Evolutionary conservation across 1,140 invertebrate genomes (phyloP).

Genomic region (Magallana gigas): DNA sequence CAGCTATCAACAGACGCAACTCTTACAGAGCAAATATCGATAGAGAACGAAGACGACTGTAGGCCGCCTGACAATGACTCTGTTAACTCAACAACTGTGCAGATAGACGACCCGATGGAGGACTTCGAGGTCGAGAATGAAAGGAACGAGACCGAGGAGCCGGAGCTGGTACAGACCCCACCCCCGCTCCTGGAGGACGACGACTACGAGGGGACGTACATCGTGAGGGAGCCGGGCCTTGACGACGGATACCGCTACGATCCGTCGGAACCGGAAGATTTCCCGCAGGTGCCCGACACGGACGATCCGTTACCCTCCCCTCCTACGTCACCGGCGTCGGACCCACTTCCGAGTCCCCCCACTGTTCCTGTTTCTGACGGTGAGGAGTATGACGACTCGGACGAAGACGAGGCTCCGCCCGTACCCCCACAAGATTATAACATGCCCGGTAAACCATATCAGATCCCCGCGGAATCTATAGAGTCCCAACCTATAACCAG

Average conservation of each 20-base stretch:
- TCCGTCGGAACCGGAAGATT: background rate
- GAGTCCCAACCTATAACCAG: constrained; percentile 18
- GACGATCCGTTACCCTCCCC: background rate
- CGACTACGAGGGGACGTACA: constrained; percentile 13
- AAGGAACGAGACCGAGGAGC: background rate
- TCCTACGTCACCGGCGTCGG: background rate
- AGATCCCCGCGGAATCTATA: background rate
- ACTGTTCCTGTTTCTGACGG: constrained; percentile 11
- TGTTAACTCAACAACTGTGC: constrained; percentile 7
- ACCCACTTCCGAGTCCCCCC: constrained; percentile 2
- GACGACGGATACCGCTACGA: background rate
- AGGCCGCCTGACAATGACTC: constrained; percentile 1
- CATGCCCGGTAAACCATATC: constrained; percentile 15
- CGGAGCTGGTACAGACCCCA: background rate
- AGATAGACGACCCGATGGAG: constrained; percentile 8
- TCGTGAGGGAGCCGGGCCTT: background rate
- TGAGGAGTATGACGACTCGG: background rate
- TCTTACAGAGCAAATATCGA: background rate
- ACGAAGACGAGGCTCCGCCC: background rate
- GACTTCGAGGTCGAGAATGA: constrained; percentile 33
- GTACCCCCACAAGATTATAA: constrained; percentile 5
- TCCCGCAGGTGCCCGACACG: background rate
- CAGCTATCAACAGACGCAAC: background rate
- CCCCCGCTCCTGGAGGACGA: background rate
- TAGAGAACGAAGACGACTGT: background rate